Percentiles rank a stretch among this genome's conserved stretches.
phyloP scores from a whole-genome alignment of 2,888 invertebrate genomes.

The Drosophila helvetica region DNA sequence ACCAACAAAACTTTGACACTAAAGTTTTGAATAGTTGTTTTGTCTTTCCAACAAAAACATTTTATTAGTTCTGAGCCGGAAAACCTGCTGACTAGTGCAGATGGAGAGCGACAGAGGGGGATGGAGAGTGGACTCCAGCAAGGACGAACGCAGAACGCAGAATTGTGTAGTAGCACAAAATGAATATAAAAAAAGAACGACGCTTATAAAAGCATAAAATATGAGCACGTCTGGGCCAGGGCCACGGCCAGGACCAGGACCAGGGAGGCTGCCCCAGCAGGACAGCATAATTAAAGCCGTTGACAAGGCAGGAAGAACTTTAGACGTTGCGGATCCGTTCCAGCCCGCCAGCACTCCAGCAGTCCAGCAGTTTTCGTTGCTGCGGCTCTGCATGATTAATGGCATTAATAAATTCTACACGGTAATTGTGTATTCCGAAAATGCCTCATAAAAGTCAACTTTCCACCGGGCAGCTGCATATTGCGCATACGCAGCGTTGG shows the following conservation, averaged over 20 bases:
- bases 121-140: background rate
- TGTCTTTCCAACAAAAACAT: background rate
- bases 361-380: background rate
- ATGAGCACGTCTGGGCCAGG: constrained; percentile 46
- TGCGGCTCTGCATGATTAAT: constrained; percentile 64
- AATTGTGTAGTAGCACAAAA: constrained; percentile 59
- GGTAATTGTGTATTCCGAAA: constrained; percentile 59
- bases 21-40: background rate
- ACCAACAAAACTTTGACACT: background rate
- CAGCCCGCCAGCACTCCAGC: background rate
- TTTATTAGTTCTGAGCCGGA: background rate
- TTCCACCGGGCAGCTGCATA: constrained; percentile 54
- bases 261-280: constrained; percentile 26
- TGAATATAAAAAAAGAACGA: background rate
- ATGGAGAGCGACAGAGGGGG: background rate
- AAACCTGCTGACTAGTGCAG: background rate
- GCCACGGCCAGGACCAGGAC: background rate
- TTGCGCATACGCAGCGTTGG: constrained; percentile 72
- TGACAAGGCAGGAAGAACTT: constrained; percentile 46
- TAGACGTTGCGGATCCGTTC: constrained; percentile 16
- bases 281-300: constrained; percentile 67
- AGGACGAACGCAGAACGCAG: background rate
- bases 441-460: constrained; percentile 33
- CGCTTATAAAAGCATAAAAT: constrained; percentile 52
- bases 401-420: constrained; percentile 70